Base-by-base conservation (phyloP, 1,140 invertebrate species). In the Drosophila mojavensis region DNA sequence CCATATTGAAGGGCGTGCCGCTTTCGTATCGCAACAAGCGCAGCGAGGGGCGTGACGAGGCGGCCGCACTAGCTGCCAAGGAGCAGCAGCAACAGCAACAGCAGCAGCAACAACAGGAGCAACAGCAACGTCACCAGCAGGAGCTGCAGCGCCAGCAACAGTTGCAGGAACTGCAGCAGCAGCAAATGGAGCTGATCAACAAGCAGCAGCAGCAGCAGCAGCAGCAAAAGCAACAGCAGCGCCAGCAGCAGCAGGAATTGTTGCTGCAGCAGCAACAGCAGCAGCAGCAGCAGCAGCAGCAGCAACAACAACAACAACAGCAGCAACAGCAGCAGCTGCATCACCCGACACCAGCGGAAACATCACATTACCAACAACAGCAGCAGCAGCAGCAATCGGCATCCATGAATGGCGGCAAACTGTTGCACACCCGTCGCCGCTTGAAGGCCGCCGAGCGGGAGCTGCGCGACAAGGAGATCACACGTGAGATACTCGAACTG, bases 1-100 rank as follows among this genome's bases (percentile, higher is more conserved):
- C 91, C 68, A 92, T 92, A 50, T 51, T 92, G 3, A 92, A 92
- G 75, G 91, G 91, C 5, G 79, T 92, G 20, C 91, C 91, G 3
- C 73, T 92, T 26, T 91, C 91, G 5, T 92, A 91, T 79, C 91
- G 91, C 55, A 92, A 90, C 54, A 91, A 91, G 60, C 80, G 90
- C 2, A 60, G 82, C 4, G 85, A 86, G 28, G 65, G 48, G 13
- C 68, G 83, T 10, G 47, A 77, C 15, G 54, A 84, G 43, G n/a
- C 41, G 55, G 13, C 33, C 36, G 68, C 26, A 1, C 54, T 17
- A 26, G 53, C 33, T 13, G 30, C 47, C 43, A 81, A 78, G 59
- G 74, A 81, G 74, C 67, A 75, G 0, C 65, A 59, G 7, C 71
- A 67, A 5, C 78, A 81, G 6, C 81, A 83, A 11, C 75, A 68